Base-by-base conservation (phyloP, 2,113 vertebrate species). In the Callaeas wilsoni region DNA sequence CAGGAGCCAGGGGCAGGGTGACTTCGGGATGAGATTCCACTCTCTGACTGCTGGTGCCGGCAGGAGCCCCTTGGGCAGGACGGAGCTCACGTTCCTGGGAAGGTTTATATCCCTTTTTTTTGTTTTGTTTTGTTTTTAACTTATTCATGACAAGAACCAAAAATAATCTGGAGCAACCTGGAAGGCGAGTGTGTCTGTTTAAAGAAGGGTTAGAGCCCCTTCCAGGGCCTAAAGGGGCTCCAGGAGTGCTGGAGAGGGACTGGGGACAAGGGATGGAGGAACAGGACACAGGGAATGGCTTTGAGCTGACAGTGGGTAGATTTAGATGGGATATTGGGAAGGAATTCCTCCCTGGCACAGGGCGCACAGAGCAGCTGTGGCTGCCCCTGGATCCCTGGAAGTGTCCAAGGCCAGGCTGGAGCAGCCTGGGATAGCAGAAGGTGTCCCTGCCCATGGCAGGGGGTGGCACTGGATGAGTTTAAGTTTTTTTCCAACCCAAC, bases 1-100 rank as follows among this genome's bases (percentile, higher is more conserved):
- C n/a, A 10, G 18, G 67, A 74, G 90, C 82, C 85, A 88, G 7
- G 46, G 96, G 78, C 87, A 94, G 90, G 79, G 85, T 39, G 87
- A 69, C 83, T 85, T 63, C 16, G 47, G n/a, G 80, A 77, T 76
- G 89, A 80, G 79, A 65, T 79, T 63, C 92, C 20, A 5, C 30
- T 44, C 78, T 55, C 27, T 6, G 5, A 5, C 46, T 57, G 64
- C 64, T 0, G 0, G 32, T 49, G 63, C 75, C 0, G 3, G 27
- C 83, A 77, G 88, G 52, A 87, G 67, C 70, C 87, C 68, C 81
- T 47, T 55, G 81, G 84, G 87, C 65, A 91, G 81, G 50, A 13
- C 0, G 0, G 29, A 83, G 65, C 82, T 94, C 77, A 57, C 76
- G 16, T 76, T 90, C 41, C 77, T 65, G 57, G 49, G 23, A 76